These are phyloP conservation scores for Pao palembangensis DNA, from an alignment of 2,113 vertebrate genomes.

Conservation along the genomic window DNA sequence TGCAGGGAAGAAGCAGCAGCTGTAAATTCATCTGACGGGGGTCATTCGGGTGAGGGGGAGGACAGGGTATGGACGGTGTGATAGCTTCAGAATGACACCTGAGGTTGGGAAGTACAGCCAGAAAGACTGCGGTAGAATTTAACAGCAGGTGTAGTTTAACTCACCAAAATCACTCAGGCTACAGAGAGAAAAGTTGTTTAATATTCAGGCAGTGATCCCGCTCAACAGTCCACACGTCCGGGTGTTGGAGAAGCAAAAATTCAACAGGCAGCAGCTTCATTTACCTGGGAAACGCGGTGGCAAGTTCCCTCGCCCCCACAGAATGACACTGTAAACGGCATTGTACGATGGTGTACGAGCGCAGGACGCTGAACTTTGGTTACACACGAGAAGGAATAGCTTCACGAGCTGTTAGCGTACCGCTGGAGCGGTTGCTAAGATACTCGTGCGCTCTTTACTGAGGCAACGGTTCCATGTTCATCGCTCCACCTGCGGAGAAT, in stretches of 20 bases:
- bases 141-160: too few species aligned
- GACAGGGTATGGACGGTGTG: conserved; percentile 18
- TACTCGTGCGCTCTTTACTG: conserved; percentile 51
- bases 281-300: too few species aligned
- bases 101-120: too few species aligned
- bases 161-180: too few species aligned
- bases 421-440: conserved; percentile 63
- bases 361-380: conserved; percentile 15
- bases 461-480: conserved; percentile 41
- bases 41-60: conserved; percentile 15
- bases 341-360: background rate
- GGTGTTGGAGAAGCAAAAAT: too few species aligned
- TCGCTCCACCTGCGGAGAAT: conserved; percentile 22
- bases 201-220: too few species aligned
- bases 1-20: conserved; percentile 16
- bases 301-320: too few species aligned
- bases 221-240: too few species aligned
- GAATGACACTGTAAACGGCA: background rate
- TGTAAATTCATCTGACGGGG: conserved; percentile 7
- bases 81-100: too few species aligned
- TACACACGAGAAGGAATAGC: conserved; percentile 38
- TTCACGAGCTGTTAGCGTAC: conserved; percentile 38
- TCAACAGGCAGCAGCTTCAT: too few species aligned
- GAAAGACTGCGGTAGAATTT: too few species aligned
- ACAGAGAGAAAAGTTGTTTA: too few species aligned